These are phyloP conservation scores for Holacanthella duospinosa DNA, from an alignment of 2,888 invertebrate species.

Conservation along the genomic window DNA sequence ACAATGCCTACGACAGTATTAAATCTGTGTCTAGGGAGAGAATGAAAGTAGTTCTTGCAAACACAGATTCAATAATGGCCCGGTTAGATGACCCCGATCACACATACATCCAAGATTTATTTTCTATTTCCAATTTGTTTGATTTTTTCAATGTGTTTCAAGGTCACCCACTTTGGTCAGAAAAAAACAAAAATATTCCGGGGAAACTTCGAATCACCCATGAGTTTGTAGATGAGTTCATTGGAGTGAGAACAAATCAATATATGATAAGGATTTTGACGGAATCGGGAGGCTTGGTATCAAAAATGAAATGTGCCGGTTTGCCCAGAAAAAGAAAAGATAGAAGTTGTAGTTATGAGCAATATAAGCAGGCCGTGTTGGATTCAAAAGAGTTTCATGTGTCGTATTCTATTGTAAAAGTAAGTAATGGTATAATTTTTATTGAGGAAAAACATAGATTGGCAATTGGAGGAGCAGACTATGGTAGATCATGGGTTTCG, in stretches of 20 bases:
- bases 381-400: neutral
- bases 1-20: neutral
- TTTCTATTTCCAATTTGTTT: neutral
- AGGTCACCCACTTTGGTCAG: neutral
- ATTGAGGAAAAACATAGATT: neutral
- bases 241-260: neutral
- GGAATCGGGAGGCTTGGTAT: neutral
- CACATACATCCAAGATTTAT: neutral
- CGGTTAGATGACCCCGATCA: neutral
- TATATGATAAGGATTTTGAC: too few relatives aligned
- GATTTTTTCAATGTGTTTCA: neutral
- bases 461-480: neutral
- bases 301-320: neutral
- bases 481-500: neutral
- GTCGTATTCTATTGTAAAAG: neutral
- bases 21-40: neutral
- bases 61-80: neutral
- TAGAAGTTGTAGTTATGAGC: neutral
- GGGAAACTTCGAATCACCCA: neutral
- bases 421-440: neutral
- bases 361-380: neutral
- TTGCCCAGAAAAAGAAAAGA: neutral
- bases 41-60: neutral
- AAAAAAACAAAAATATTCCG: neutral
- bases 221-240: too few relatives aligned